phyloP scores from a whole-genome alignment of 2,113 vertebrate genomes.

The Gymnarchus niloticus region DNA sequence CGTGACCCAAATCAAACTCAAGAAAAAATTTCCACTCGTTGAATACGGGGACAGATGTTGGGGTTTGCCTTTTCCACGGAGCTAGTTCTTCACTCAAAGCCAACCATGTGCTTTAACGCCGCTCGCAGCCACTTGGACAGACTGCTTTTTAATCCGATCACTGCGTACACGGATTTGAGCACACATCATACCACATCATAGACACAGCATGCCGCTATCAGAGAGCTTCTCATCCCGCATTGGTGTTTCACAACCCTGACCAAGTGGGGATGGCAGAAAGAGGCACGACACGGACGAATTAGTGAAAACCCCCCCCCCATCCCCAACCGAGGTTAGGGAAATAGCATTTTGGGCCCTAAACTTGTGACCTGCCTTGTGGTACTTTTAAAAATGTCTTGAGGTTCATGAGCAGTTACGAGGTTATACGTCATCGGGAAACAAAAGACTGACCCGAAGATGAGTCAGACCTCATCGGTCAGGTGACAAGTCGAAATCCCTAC shows the following conservation, averaged over 20 bases:
- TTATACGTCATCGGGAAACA: background rate
- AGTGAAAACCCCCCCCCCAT: background rate
- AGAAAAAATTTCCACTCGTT: background rate
- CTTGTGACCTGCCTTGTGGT: background rate
- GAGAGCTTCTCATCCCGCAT: background rate
- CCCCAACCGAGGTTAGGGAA: background rate
- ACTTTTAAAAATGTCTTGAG: background rate
- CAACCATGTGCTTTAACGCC: background rate
- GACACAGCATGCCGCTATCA: slow-evolving; percentile 1
- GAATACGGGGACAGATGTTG: background rate
- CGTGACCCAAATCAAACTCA: background rate
- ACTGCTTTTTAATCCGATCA: background rate
- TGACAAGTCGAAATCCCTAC: background rate
- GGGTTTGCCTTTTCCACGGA: background rate
- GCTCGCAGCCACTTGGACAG: background rate
- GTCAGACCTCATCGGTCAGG: background rate
- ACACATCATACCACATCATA: background rate
- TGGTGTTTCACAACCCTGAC: background rate
- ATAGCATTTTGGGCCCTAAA: background rate
- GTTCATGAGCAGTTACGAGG: slow-evolving; percentile 2
- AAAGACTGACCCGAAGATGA: background rate
- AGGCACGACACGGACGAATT: background rate
- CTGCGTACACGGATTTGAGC: background rate
- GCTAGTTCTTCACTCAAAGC: background rate
- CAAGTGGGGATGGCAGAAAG: background rate